Conservation (phyloP, 2,888 invertebrate species). For the Melikaiella ostensackeni region DNA sequence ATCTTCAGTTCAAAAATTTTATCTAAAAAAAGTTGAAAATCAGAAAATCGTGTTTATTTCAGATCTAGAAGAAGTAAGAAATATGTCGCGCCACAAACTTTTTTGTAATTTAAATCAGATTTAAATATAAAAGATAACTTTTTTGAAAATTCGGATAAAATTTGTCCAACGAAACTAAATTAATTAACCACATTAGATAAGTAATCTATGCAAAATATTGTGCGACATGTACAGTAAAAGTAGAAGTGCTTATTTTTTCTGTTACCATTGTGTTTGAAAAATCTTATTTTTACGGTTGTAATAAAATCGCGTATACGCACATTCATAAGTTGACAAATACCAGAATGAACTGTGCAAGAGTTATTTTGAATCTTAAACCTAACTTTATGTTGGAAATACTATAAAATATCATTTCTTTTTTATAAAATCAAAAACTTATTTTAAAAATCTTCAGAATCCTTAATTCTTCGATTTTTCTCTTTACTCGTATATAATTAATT, state of each 20-base stretch:
- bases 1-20: too few relatives aligned
- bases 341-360: constrained; percentile 17
- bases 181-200: background rate
- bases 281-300: constrained; percentile 29
- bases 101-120: background rate
- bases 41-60: too few relatives aligned
- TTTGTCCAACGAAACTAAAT: background rate
- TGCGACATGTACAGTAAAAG: constrained; percentile 61
- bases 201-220: constrained; percentile 40
- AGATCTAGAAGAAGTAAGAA: too few relatives aligned
- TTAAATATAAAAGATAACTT: background rate
- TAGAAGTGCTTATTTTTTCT: constrained; percentile 55
- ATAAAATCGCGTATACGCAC: background rate
- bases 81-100: too few relatives aligned
- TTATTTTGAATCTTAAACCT: background rate
- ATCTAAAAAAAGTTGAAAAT: too few relatives aligned
- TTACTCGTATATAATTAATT: background rate
- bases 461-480: background rate
- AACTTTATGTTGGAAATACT: constrained; percentile 27
- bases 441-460: background rate
- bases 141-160: background rate
- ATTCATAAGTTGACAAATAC: constrained; percentile 33
- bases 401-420: background rate
- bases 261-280: constrained; percentile 14
- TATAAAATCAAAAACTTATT: background rate